Evolutionary conservation across 1,140 invertebrate genomes (phyloP), one percentile per base, ranked within the genome.

Genomic region (Zaprionus nigranus): DNA sequence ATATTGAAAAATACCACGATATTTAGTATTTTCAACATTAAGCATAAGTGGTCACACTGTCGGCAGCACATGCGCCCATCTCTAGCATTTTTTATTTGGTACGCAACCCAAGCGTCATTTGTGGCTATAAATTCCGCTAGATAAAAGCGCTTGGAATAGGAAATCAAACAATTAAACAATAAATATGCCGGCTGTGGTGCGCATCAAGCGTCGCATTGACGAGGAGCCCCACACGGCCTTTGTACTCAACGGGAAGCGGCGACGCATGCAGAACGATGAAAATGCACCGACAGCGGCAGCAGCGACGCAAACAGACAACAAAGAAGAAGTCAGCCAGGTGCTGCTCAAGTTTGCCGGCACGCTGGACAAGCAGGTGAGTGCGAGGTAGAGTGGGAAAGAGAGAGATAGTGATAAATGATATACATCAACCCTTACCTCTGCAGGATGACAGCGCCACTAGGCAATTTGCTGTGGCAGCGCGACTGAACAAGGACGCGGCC

Each of bases 291-390:
- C 60, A 15, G 22, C 61, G 15, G 7, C 62, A 51, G 36, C 46
- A 46, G 28, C 49, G 30, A 59, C 38, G 20, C 17, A 13, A 54
- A 63, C 60, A 64, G 59, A 62, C 54, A 59, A 68, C 75, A 66
- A 64, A 46, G 72, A 91, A 68, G 86, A 91, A 46, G 22, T 93
- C 6, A 93, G 92, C 12, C 90, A 94, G 43, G 91, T 95, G 61
- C 82, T 95, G 56, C 78, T 94, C 0, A 94, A 94, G 81, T 94
- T 95, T 81, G 94, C 94, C 22, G 94, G 94, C 71, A 95, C 94
- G 15, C 81, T 94, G 6, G 81, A 94, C 15, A 82, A 83, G 26
- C 91, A 92, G 80, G 91, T 92, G 59, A 87, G 73, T 1, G 28
- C 24, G 11, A 24, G 15, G 12, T 1, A 49, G 51, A 24, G 22